Evolutionary conservation across 2,888 invertebrate species (phyloP), one percentile per base, ranked within the genome.

Genomic region (Epirrita christyi): DNA sequence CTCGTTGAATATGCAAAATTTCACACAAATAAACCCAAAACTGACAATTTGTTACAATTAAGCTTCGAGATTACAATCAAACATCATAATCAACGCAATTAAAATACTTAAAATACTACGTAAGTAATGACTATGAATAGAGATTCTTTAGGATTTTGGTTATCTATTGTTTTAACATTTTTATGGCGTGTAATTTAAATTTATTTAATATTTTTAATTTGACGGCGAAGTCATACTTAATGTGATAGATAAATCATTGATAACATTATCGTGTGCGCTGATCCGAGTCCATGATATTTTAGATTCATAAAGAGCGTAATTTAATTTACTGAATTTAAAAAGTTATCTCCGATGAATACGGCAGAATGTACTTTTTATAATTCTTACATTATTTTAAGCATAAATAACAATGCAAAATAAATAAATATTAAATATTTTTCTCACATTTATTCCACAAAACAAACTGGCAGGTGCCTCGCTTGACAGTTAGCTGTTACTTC

Each of bases 1-100:
- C 59, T 71, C 71, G 82, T 82, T 82, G 66, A 61, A 32, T 78
- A 78, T 78, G 81, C 74, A 75, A 79, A 81, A 78, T 70, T 73
- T 72, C 53, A 64, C 63, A 63, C 61, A 61, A 66, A 55, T 44
- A 52, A 9, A 13, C 48, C 56, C 60, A 70, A 71, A 72, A 61
- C 67, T 70, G 68, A 71, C 73, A 70, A 66, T 68, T 73, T 74
- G 73, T 63, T 63, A 73, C 77, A 75, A 78, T 80, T 78, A 77
- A 67, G 52, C 64, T 47, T 61, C 43, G 53, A 70, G 81, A 81
- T 84, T 67, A 48, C 41, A 54, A 82, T 82, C 81, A 70, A 46
- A 67, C 68, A 70, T 63, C 54, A 61, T 72, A 75, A 78, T 73
- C 64, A 3, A 60, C 59, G 68, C 66, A 60, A 73, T 79, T 78